Evolutionary conservation across 2,888 invertebrate species (phyloP), one percentile per base, ranked within the genome.

Genomic region (Netelia inedita): DNA sequence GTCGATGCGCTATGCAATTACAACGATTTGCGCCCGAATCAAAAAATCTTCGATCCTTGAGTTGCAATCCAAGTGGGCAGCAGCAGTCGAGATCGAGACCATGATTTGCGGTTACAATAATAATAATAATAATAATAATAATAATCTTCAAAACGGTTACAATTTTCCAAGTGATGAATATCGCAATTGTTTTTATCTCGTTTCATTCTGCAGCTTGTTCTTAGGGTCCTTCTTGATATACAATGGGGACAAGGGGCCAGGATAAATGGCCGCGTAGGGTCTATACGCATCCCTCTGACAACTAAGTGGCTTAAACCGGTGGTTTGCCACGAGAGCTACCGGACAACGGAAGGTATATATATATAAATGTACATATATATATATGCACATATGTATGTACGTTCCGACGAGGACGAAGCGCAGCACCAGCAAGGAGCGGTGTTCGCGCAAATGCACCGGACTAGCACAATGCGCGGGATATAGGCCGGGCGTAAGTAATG

Each of bases 401-500:
- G 59, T 35, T 57, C 53, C 79, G 63, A 66, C 65, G 57, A 57
- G 63, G 68, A 72, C 76, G 73, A 66, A 79, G 66, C 68, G 71
- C 69, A 69, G 69, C 82, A 72, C 68, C 72, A 59, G 68, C 63
- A 55, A 41, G 68, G 68, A 50, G 63, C 71, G 83, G 82, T 79
- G 74, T 83, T 83, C 83, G 79, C 76, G 83, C 85, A 83, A 86
- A 85, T 83, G 86, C 87, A 84, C 82, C 83, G 83, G 86, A 82
- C 69, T 87, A 72, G 82, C 83, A 88, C 88, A 90, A 89, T 88
- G 89, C 87, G 88, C 87, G 86, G 81, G 86, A 87, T 89, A 88
- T 88, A 88, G 88, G 85, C 81, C 88, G 89, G 87, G 84, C 86
- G 89, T 88, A 89, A 87, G 88, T 91, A 90, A 91, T 89, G 90